phyloP scores from a whole-genome alignment of 2,888 invertebrate genomes.

The Sarcophaga caerulescens region DNA sequence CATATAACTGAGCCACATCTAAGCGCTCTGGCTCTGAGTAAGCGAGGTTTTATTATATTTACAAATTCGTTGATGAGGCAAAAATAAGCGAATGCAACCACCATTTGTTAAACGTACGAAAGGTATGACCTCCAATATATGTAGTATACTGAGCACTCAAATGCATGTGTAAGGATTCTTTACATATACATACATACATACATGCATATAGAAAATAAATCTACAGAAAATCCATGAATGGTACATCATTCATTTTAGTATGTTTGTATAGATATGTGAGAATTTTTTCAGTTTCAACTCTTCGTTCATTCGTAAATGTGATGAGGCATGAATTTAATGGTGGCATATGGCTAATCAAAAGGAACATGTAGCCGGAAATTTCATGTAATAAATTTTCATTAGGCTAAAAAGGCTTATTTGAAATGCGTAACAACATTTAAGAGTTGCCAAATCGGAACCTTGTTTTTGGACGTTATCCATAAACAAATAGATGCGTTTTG shows the following conservation, averaged over 20 bases:
- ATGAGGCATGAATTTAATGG: slow-evolving; percentile 21
- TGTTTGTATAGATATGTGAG: neutral
- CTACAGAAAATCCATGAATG: no score
- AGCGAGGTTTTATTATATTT: neutral
- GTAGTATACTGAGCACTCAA: neutral
- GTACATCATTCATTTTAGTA: no score
- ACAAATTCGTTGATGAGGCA: neutral
- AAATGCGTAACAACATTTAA: neutral
- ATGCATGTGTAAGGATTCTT: neutral
- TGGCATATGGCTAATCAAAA: slow-evolving; percentile 12
- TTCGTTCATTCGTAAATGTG: slow-evolving; percentile 3
- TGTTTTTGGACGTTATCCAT: neutral
- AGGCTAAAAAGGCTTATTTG: slow-evolving; percentile 17
- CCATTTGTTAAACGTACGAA: slow-evolving; percentile 12
- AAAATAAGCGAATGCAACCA: neutral
- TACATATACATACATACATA: neutral
- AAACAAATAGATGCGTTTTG: no score
- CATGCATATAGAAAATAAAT: neutral
- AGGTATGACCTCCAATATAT: neutral
- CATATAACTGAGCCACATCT: neutral
- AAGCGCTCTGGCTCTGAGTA: neutral
- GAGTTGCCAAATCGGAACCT: neutral
- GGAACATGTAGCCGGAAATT: slow-evolving; percentile 20
- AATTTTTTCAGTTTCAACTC: neutral
- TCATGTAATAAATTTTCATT: slow-evolving; percentile 37